Base-by-base conservation (phyloP, 2,888 invertebrate genomes). In the Drosophila borealis region DNA sequence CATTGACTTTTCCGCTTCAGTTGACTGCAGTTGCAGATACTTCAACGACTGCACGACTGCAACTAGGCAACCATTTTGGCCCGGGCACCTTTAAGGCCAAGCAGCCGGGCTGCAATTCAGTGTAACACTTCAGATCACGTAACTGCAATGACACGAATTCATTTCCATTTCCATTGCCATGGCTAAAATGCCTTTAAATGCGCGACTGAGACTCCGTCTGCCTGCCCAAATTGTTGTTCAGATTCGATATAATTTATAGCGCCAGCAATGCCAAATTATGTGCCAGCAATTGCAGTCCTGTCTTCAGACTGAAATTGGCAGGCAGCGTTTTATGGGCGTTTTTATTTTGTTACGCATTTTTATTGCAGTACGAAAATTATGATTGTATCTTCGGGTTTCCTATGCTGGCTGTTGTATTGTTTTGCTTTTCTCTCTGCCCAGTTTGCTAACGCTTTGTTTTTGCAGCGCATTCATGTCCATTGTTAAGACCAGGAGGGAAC, bases 271-370 rank as follows among this genome's bases (percentile, higher is more conserved):
- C 60, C 82, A 74, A 77, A 82, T 81, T 72, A 88, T 89, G 72
- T 77, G 89, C 74, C 73, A 77, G 77, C 71, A 79, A 84, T 85
- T 81, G 88, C 74, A 76, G 48, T 37, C 56, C 33, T 45, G 33
- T 54, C 49, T 10, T 25, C 46, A 61, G 67, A 57, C 72, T 55
- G 64, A 71, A 81, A 87, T 89, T 89, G 82, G 53, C 66, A 61
- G 44, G 14, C 80, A 69, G 48, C 75, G 53, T 75, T 82, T 84
- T 84, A 89, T 88, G 82, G 59, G 79, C 60, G 64, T 69, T 89
- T 81, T 87, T 81, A 78, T 81, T 74, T 71, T 78, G 82, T 69
- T 78, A 87, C 89, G 89, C 88, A 84, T 78, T 89, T 88, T 89
- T 83, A 83, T 83, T 70, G 85, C 79, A 84, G 63, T 67, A 66